Evolutionary conservation across 1,140 invertebrate species (phyloP).

Genomic region (Solenopsis fugax): DNA sequence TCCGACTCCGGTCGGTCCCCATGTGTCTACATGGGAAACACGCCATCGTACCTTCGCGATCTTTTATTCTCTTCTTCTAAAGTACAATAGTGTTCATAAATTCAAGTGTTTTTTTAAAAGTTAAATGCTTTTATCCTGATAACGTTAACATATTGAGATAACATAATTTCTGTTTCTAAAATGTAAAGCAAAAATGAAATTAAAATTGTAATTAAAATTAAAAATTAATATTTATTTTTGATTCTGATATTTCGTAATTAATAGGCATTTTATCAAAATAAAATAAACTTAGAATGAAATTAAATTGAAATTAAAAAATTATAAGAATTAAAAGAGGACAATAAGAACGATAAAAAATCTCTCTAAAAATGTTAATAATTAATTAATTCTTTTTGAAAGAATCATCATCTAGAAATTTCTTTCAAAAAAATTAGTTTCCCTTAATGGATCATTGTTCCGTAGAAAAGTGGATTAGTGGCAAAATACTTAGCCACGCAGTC

Average conservation of each 20-base stretch:
- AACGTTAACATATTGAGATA: not conserved
- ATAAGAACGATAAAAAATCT: not conserved
- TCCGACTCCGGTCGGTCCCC: conserved; percentile 25
- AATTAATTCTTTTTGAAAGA: not conserved
- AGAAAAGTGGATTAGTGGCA: not conserved
- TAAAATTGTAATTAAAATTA: not conserved
- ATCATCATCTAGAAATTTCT: not conserved
- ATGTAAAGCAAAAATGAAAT: not conserved
- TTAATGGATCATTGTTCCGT: not conserved
- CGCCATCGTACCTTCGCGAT: conserved; percentile 9
- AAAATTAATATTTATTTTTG: not conserved
- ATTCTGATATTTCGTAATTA: not conserved
- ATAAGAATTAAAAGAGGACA: not conserved
- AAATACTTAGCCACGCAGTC: not conserved
- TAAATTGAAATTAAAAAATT: not conserved
- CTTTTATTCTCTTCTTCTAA: not conserved
- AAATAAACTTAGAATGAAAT: not conserved
- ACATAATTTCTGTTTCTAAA: not conserved
- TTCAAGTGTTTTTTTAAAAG: not conserved
- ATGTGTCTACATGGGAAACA: conserved; percentile 15
- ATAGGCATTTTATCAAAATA: not conserved
- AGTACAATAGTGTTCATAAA: conserved; percentile 29
- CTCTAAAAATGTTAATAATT: not conserved
- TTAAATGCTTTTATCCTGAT: not conserved
- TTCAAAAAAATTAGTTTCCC: not conserved